Evolutionary conservation across 1,140 invertebrate genomes (phyloP).

Genomic region (Hylaeus anthracinus): DNA sequence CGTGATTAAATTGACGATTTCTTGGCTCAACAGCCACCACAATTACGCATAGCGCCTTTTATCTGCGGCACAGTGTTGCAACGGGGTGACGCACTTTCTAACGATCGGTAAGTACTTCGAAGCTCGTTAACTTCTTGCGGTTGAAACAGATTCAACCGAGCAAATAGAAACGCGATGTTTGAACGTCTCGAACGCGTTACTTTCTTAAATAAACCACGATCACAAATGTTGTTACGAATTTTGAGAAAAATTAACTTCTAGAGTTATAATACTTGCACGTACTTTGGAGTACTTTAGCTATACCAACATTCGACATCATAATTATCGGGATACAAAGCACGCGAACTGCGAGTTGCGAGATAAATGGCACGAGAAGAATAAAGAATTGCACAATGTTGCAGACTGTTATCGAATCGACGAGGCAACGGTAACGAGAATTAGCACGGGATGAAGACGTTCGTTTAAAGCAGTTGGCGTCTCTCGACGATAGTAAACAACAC

Average conservation of each 20-base stretch:
- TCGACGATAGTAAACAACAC: slow-evolving; percentile 31
- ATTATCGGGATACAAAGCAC: not conserved
- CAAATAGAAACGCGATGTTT: not conserved
- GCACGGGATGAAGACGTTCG: slow-evolving; percentile 51
- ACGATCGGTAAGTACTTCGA: slow-evolving; percentile 1
- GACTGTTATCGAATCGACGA: slow-evolving; percentile 5
- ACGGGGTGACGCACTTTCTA: slow-evolving; percentile 44
- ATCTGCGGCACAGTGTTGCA: slow-evolving; percentile 27
- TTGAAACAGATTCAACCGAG: not conserved
- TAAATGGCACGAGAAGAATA: not conserved
- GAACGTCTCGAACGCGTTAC: not conserved
- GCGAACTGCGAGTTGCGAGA: not conserved
- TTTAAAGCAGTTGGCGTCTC: slow-evolving; percentile 40
- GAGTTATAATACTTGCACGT: not conserved
- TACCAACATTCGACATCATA: no score
- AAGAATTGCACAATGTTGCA: slow-evolving; percentile 41
- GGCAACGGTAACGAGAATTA: slow-evolving; percentile 27
- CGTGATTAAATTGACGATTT: not conserved
- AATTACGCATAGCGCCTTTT: slow-evolving; percentile 25
- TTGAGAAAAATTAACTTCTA: not conserved
- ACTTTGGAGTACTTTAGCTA: no score
- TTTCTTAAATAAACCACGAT: not conserved
- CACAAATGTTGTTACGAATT: no score
- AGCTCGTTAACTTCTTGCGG: slow-evolving; percentile 9
- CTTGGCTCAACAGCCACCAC: not conserved